Conservation (phyloP, 1,140 invertebrate species). For the Drosophila orena region DNA sequence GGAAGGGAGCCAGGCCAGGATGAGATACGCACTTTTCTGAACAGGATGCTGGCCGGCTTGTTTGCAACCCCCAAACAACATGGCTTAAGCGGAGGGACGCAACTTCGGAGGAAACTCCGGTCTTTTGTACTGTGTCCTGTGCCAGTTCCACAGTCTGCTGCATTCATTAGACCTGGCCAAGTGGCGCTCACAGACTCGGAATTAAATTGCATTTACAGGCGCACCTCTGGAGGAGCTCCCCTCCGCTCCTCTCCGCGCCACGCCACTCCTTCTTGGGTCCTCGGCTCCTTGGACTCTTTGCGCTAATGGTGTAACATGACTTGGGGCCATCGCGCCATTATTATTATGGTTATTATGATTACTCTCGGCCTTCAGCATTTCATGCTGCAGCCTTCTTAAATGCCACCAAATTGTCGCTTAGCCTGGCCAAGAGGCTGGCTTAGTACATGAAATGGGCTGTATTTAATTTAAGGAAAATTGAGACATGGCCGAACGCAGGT, state of each 20-base stretch:
- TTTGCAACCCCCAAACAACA: slow-evolving; percentile 43
- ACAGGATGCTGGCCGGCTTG: slow-evolving; percentile 22
- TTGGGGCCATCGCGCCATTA: slow-evolving; percentile 52
- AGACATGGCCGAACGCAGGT: too few relatives aligned
- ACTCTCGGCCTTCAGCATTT: slow-evolving; percentile 38
- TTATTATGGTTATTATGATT: slow-evolving; percentile 61
- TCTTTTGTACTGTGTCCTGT: slow-evolving; percentile 70
- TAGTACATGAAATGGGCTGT: slow-evolving; percentile 12
- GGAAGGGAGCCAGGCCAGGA: slow-evolving; percentile 5
- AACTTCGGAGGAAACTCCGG: slow-evolving; percentile 14
- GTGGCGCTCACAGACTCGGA: slow-evolving; percentile 52
- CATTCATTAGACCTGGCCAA: slow-evolving; percentile 78
- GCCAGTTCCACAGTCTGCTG: slow-evolving; percentile 77
- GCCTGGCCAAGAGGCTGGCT: slow-evolving; percentile 9
- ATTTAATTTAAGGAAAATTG: slow-evolving; percentile 3
- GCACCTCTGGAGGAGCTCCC: not conserved
- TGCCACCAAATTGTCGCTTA: slow-evolving; percentile 38
- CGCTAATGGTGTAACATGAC: slow-evolving; percentile 73
- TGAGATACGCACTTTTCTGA: slow-evolving; percentile 37
- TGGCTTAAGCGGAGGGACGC: not conserved
- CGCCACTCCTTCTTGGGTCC: too few relatives aligned
- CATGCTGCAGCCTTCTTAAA: slow-evolving; percentile 27
- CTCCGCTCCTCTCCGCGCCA: too few relatives aligned
- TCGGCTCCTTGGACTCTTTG: slow-evolving; percentile 21
- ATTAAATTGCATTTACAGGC: slow-evolving; percentile 78